Evolutionary conservation across 2,888 invertebrate species (phyloP).

Genomic region (Eristalis pertinax): DNA sequence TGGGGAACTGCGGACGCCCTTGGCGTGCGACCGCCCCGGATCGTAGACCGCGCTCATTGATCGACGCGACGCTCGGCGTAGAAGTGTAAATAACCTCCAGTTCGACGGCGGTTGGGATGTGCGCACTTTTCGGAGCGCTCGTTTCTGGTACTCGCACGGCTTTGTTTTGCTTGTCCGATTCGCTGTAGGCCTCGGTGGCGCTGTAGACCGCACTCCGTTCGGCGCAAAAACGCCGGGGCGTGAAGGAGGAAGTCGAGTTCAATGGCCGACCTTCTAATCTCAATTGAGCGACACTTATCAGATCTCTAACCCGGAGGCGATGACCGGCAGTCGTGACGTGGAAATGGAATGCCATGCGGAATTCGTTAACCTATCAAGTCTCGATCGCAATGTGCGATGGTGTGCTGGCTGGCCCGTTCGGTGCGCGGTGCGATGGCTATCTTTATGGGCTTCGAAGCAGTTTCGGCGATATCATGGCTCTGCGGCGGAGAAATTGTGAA

Average conservation of each 20-base stretch:
- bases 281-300: slow-evolving; percentile 32
- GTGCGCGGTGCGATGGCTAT: background rate
- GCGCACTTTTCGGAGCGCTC: background rate
- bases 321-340: slow-evolving; percentile 38
- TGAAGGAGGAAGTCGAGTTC: slow-evolving; percentile 43
- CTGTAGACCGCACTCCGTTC: background rate
- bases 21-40: slow-evolving; percentile 24
- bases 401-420: background rate
- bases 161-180: slow-evolving; percentile 24
- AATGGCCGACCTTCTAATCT: slow-evolving; percentile 62
- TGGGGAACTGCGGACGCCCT: background rate
- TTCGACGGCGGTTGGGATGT: slow-evolving; percentile 1
- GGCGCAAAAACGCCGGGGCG: background rate
- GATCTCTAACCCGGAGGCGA: slow-evolving; percentile 38
- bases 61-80: slow-evolving; percentile 13
- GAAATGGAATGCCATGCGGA: slow-evolving; percentile 34
- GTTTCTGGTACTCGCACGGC: slow-evolving; percentile 17
- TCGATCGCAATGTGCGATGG: background rate
- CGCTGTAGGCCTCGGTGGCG: slow-evolving; percentile 1
- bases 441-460: background rate
- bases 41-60: slow-evolving; percentile 22
- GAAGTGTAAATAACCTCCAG: slow-evolving; percentile 47
- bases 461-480: background rate
- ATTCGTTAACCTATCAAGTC: slow-evolving; percentile 18
- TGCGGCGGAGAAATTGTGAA: background rate